These are phyloP conservation scores for Sarcoramphus papa DNA, from an alignment of 2,797 vertebrate genomes.

Conservation along the genomic window DNA sequence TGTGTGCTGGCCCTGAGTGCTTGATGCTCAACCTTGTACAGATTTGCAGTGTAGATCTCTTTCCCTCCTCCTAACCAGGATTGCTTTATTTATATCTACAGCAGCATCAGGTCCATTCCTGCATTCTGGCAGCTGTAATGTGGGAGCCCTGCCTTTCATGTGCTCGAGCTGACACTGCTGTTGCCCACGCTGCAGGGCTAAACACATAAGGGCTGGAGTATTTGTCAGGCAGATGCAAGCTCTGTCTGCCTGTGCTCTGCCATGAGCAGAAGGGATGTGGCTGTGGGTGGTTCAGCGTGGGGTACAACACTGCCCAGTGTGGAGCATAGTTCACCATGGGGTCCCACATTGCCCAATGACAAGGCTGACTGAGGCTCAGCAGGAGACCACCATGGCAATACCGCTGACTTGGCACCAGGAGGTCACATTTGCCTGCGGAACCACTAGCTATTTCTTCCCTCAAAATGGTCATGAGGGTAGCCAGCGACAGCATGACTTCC, in stretches of 20 bases:
- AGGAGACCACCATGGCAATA: not conserved
- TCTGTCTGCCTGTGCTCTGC: not conserved
- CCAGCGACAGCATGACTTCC: not conserved
- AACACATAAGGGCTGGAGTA: not conserved
- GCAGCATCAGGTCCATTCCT: not conserved
- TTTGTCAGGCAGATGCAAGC: not conserved
- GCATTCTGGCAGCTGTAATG: not conserved
- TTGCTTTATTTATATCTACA: not conserved
- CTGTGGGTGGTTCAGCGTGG: not conserved
- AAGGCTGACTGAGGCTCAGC: not conserved
- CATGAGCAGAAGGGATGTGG: fast-evolving
- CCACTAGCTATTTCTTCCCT: not conserved
- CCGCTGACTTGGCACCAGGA: not conserved
- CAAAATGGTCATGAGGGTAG: not conserved
- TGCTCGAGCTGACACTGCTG: not conserved
- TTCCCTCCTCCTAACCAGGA: not conserved
- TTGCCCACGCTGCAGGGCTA: not conserved
- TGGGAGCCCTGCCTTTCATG: not conserved
- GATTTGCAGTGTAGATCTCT: not conserved
- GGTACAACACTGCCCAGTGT: not conserved
- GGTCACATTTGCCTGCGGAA: not conserved
- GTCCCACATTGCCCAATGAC: fast-evolving
- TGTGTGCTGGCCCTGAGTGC: not conserved
- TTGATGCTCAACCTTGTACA: not conserved
- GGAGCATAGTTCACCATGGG: not conserved